Conservation (phyloP, 2,797 vertebrate species). For the Harpagifer antarcticus region DNA sequence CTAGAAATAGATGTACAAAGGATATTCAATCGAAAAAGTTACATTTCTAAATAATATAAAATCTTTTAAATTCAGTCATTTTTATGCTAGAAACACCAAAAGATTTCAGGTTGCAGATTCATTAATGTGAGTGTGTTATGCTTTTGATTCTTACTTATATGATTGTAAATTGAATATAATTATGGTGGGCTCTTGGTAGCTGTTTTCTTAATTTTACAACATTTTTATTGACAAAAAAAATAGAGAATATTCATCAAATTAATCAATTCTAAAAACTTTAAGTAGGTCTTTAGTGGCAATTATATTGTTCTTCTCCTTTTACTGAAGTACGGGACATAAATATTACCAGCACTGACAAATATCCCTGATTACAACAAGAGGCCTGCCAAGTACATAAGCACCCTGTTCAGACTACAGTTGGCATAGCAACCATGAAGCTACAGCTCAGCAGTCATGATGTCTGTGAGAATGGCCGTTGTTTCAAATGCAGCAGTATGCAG, state of each 20-base stretch:
- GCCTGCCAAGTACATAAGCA: background rate
- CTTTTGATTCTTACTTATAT: background rate
- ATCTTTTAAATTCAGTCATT: background rate
- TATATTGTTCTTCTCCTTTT: background rate
- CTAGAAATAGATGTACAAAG: background rate
- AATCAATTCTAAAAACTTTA: background rate
- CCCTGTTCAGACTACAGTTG: background rate
- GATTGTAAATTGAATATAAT: background rate
- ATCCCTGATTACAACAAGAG: background rate
- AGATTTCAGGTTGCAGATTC: background rate
- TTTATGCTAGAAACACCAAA: background rate
- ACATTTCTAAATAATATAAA: no score
- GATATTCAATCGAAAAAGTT: no score
- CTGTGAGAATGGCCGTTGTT: conserved; percentile 3
- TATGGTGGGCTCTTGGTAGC: no score
- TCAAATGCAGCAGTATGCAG: conserved; percentile 16
- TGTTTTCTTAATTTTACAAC: no score
- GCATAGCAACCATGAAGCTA: conserved; percentile 1
- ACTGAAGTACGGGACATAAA: background rate
- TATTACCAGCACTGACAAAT: no score
- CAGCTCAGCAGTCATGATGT: conserved; percentile 4
- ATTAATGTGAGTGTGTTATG: background rate
- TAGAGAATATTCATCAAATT: background rate
- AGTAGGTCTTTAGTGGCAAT: background rate
- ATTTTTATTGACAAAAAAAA: background rate